These are phyloP conservation scores for Furcula furcula DNA, from an alignment of 2,888 invertebrate genomes.

Conservation along the genomic window DNA sequence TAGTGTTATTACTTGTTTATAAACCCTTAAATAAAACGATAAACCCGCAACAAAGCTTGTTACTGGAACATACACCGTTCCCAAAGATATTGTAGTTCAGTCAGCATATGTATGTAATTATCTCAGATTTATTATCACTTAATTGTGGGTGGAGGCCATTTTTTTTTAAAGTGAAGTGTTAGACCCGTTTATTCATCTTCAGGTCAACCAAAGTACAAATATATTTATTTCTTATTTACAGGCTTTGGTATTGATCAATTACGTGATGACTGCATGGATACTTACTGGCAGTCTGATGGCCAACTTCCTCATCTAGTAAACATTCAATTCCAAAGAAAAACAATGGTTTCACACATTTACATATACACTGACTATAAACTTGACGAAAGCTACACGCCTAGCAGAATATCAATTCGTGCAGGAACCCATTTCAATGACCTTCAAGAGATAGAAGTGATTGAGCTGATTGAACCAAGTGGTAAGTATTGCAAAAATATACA, in stretches of 20 bases:
- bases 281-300: slow-evolving; percentile 99
- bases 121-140: too few species aligned
- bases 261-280: slow-evolving; percentile 96
- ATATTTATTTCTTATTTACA: slow-evolving; percentile 53
- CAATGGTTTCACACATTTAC: slow-evolving; percentile 96
- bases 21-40: too few species aligned
- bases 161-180: too few species aligned
- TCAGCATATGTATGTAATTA: too few species aligned
- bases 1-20: slow-evolving; percentile 9
- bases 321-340: slow-evolving; percentile 97
- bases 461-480: slow-evolving; percentile 95
- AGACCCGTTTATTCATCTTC: too few species aligned
- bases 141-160: too few species aligned
- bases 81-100: too few species aligned
- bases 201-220: too few species aligned
- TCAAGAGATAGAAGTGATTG: slow-evolving; percentile 96
- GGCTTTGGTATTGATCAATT: slow-evolving; percentile 99
- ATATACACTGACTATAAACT: slow-evolving; percentile 99
- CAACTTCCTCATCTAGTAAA: slow-evolving; percentile 98
- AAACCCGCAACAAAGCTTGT: too few species aligned
- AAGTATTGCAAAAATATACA: too few species aligned
- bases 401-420: slow-evolving; percentile 94
- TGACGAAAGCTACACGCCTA: slow-evolving; percentile 99
- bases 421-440: slow-evolving; percentile 98
- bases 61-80: too few species aligned